Evolutionary conservation across 2,888 invertebrate species (phyloP).

Genomic region (Andrena dorsata): DNA sequence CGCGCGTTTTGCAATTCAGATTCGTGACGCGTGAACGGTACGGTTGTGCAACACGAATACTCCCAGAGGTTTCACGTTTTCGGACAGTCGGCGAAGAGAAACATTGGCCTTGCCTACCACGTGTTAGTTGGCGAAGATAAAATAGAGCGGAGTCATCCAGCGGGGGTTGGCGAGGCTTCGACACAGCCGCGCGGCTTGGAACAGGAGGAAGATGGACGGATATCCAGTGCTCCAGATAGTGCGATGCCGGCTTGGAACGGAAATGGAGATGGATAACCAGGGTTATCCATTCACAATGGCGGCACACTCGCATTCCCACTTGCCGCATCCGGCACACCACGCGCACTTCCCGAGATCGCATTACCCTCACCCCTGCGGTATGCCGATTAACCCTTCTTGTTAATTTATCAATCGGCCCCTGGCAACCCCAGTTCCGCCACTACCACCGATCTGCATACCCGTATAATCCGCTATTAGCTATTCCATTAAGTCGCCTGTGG

Average conservation of each 20-base stretch:
- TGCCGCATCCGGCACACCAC: constrained; percentile 80
- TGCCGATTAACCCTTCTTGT: constrained; percentile 71
- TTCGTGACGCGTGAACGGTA: background rate
- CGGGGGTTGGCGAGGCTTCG: constrained; percentile 11
- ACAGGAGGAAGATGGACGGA: constrained; percentile 79
- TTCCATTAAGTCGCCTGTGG: constrained; percentile 18
- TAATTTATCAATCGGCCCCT: constrained; percentile 60
- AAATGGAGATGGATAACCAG: constrained; percentile 79
- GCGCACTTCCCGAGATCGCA: constrained; percentile 81
- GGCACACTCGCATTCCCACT: constrained; percentile 81
- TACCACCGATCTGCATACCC: constrained; percentile 13
- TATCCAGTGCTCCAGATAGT: constrained; percentile 83
- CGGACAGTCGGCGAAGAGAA: background rate
- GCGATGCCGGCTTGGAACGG: constrained; percentile 81
- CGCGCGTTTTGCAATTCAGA: constrained; percentile 1
- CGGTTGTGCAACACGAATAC: background rate
- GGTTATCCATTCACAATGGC: constrained; percentile 80
- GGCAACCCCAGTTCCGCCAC: constrained; percentile 39
- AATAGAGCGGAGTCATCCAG: background rate
- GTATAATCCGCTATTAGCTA: constrained; percentile 45
- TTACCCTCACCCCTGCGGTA: constrained; percentile 82
- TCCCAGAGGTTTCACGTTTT: background rate
- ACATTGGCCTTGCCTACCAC: constrained; percentile 7
- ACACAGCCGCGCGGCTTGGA: too few relatives aligned
- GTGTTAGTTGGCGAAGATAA: constrained; percentile 1